Conservation (phyloP, 2,888 invertebrate species). For the Nemurella pictetii region DNA sequence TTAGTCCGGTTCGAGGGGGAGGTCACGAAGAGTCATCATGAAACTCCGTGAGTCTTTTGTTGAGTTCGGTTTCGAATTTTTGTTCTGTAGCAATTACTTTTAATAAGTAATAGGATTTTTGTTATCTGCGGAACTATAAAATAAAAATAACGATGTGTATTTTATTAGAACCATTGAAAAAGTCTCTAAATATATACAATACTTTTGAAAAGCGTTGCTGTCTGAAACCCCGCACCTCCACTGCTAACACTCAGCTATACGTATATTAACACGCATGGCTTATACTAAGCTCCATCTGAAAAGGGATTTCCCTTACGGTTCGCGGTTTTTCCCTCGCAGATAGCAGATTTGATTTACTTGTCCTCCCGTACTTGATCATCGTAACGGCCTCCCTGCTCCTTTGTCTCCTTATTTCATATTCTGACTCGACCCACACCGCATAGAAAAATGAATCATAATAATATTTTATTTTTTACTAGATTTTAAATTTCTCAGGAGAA, state of each 20-base stretch:
- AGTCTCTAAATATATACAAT: no score
- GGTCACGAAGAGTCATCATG: no score
- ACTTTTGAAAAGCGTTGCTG: no score
- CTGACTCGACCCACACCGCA: neutral
- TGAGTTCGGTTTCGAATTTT: neutral
- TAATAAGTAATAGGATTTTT: neutral
- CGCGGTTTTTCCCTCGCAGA: conserved; percentile 27
- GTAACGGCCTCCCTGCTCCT: conserved; percentile 10
- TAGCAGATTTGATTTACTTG: conserved; percentile 35
- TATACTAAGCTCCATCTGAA: conserved; percentile 5
- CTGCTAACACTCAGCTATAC: neutral
- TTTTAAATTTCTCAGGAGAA: neutral
- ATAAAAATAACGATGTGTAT: no score
- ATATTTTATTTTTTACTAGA: neutral
- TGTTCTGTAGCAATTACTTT: neutral
- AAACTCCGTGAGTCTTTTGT: no score
- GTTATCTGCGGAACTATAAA: no score
- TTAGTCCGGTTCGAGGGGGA: no score
- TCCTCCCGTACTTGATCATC: conserved; percentile 29
- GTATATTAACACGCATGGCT: conserved; percentile 39
- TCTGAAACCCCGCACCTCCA: neutral
- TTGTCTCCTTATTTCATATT: conserved; percentile 16
- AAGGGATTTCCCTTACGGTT: neutral
- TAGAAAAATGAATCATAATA: neutral
- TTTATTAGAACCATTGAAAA: no score